phyloP scores from a whole-genome alignment of 1,140 invertebrate species.

The Liolophura sinensis region DNA sequence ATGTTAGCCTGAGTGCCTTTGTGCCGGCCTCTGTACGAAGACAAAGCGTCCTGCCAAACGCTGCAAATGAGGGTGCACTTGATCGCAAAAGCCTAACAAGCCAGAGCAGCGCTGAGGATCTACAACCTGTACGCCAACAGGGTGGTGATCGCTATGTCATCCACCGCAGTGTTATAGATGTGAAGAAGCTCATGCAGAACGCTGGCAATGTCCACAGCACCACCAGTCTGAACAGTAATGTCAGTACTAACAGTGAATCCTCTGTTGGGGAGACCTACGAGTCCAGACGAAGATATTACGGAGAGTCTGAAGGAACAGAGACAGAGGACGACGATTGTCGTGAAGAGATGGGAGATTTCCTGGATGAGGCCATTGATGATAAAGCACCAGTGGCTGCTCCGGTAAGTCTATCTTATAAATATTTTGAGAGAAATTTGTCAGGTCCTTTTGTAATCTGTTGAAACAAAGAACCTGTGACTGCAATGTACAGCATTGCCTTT shows the following conservation, averaged over 20 bases:
- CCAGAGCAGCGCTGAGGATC: slow-evolving; percentile 8
- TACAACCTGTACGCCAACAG: not conserved
- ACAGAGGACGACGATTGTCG: slow-evolving; percentile 34
- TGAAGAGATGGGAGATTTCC: slow-evolving; percentile 47
- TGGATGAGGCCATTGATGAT: slow-evolving; percentile 53
- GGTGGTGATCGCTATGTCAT: too few relatives aligned
- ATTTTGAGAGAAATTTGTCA: not conserved
- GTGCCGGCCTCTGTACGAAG: slow-evolving; percentile 43
- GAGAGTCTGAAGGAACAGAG: slow-evolving; percentile 12
- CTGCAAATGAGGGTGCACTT: slow-evolving; percentile 9
- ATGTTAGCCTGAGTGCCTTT: slow-evolving; percentile 49
- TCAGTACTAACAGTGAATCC: too few relatives aligned
- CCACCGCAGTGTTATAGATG: too few relatives aligned
- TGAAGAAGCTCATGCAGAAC: too few relatives aligned
- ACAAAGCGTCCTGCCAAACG: slow-evolving; percentile 35
- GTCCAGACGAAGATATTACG: not conserved
- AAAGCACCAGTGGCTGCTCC: slow-evolving; percentile 24
- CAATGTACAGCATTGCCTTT: too few relatives aligned
- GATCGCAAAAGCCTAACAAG: slow-evolving; percentile 19
- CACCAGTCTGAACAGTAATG: too few relatives aligned
- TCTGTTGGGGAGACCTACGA: too few relatives aligned
- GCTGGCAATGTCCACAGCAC: too few relatives aligned
- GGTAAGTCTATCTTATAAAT: slow-evolving; percentile 16
- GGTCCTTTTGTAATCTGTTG: too few relatives aligned
- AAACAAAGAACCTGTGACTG: too few relatives aligned